Evolutionary conservation across 2,888 invertebrate genomes (phyloP).

Genomic region (Uloborus plumipes): DNA sequence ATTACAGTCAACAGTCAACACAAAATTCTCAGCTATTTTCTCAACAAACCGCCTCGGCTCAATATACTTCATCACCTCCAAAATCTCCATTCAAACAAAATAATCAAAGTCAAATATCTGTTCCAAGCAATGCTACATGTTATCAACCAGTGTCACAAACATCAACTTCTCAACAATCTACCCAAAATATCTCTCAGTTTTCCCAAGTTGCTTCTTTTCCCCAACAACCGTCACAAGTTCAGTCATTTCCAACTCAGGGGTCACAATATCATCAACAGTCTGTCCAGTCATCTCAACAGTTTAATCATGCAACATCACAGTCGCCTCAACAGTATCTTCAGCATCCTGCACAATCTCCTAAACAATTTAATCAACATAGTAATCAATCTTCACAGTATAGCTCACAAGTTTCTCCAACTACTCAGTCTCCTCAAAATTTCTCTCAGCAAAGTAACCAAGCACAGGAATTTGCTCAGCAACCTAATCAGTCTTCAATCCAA

Average conservation of each 20-base stretch:
- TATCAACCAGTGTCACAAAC: too few relatives aligned
- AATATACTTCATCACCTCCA: not conserved
- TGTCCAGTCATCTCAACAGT: slow-evolving; percentile 36
- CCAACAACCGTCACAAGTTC: slow-evolving; percentile 6
- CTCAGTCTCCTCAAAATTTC: slow-evolving; percentile 12
- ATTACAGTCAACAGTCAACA: not conserved
- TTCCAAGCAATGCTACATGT: too few relatives aligned
- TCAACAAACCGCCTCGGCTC: not conserved
- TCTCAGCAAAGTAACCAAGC: slow-evolving; percentile 9
- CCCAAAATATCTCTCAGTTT: slow-evolving; percentile 6
- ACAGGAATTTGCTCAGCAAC: slow-evolving; percentile 11
- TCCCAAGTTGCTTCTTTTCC: not conserved
- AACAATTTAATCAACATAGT: too few relatives aligned
- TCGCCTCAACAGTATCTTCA: slow-evolving; percentile 16
- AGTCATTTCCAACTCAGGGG: not conserved
- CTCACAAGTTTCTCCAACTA: not conserved
- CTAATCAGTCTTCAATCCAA: not conserved
- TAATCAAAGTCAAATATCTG: too few relatives aligned
- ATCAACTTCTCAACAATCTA: not conserved
- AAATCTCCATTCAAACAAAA: too few relatives aligned
- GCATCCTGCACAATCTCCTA: slow-evolving; percentile 4
- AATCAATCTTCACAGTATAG: too few relatives aligned
- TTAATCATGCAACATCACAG: slow-evolving; percentile 14
- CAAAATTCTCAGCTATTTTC: not conserved
- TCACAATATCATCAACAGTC: slow-evolving; percentile 9